Conservation (phyloP, 92 coral and sea anemone species). For the Paramuricea clavata region DNA sequence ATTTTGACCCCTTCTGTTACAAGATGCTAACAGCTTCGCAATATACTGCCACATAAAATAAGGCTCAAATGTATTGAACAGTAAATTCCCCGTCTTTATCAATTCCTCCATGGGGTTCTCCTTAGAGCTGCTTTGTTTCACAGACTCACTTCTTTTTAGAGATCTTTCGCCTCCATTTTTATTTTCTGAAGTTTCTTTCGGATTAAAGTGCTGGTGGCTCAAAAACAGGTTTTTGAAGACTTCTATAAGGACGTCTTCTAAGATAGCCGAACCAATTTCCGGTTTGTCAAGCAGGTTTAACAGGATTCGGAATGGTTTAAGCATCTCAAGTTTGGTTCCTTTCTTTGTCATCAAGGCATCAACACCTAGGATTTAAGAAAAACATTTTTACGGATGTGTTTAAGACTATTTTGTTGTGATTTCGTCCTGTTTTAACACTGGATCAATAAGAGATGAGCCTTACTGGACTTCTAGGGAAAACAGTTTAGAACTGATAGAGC, state of each 20-base stretch:
- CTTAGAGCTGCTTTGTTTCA: constrained; percentile 53
- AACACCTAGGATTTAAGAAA: neutral
- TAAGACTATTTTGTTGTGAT: neutral
- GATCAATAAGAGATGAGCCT: neutral
- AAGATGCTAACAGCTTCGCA: constrained; percentile 79
- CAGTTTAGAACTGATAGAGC: constrained; percentile 10
- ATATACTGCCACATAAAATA: constrained; percentile 98
- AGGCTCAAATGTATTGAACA: constrained; percentile 96
- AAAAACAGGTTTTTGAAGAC: constrained; percentile 81
- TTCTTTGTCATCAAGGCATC: constrained; percentile 36
- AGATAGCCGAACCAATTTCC: constrained; percentile 85
- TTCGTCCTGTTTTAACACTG: no score
- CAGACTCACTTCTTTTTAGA: neutral
- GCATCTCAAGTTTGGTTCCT: constrained; percentile 67
- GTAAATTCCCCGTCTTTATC: constrained; percentile 88
- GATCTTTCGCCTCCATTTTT: neutral
- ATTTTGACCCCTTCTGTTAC: constrained; percentile 56
- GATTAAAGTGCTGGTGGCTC: constrained; percentile 17
- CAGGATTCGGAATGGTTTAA: constrained; percentile 89
- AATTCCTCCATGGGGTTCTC: constrained; percentile 84
- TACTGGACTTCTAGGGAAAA: neutral
- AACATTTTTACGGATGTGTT: neutral
- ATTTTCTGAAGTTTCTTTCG: neutral
- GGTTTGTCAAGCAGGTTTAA: constrained; percentile 91
- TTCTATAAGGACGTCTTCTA: constrained; percentile 92